Conservation (phyloP, 2,797 vertebrate species). For the Siniperca obscura region DNA sequence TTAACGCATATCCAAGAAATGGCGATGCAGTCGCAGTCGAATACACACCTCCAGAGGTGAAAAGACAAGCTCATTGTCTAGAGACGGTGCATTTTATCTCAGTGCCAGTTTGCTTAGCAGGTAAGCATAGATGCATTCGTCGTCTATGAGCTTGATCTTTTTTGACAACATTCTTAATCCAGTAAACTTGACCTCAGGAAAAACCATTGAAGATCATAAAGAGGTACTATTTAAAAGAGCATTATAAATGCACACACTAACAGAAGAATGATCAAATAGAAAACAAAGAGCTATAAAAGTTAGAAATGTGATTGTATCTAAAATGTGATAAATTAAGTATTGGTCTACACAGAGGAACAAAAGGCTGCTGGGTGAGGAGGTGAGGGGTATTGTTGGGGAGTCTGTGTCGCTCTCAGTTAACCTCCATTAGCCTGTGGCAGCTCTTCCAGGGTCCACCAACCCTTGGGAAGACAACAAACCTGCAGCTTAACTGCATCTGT, state of each 20-base stretch:
- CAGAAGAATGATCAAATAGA: slow-evolving; percentile 43
- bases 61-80: slow-evolving; percentile 83
- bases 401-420: slow-evolving; percentile 24
- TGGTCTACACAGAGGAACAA: slow-evolving; percentile 65
- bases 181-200: slow-evolving; percentile 90
- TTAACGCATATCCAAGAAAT: slow-evolving; percentile 56
- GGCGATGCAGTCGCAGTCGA: slow-evolving; percentile 60
- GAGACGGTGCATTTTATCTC: slow-evolving; percentile 91
- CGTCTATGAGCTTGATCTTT: slow-evolving; percentile 87
- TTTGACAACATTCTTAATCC: slow-evolving; percentile 93
- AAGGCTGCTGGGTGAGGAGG: slow-evolving; percentile 34
- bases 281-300: slow-evolving; percentile 51
- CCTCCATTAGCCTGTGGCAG: slow-evolving; percentile 30
- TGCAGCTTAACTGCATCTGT: slow-evolving; percentile 30
- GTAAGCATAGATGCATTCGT: slow-evolving; percentile 91
- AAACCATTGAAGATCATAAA: slow-evolving; percentile 84
- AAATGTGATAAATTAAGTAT: slow-evolving; percentile 54
- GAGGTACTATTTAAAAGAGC: slow-evolving; percentile 62
- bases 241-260: slow-evolving; percentile 71
- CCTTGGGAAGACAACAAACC: slow-evolving; percentile 57
- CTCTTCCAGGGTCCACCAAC: slow-evolving; percentile 30
- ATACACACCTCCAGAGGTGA: slow-evolving; percentile 66
- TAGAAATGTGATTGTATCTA: slow-evolving; percentile 52
- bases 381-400: slow-evolving; percentile 44
- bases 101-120: slow-evolving; percentile 92